Percentiles rank a stretch among this genome's conserved stretches.
These are phyloP conservation scores for Turritopsis dohrnii DNA, from an alignment of 30 jellyfish, hydroid and myxozoan species.

Conservation along the genomic window DNA sequence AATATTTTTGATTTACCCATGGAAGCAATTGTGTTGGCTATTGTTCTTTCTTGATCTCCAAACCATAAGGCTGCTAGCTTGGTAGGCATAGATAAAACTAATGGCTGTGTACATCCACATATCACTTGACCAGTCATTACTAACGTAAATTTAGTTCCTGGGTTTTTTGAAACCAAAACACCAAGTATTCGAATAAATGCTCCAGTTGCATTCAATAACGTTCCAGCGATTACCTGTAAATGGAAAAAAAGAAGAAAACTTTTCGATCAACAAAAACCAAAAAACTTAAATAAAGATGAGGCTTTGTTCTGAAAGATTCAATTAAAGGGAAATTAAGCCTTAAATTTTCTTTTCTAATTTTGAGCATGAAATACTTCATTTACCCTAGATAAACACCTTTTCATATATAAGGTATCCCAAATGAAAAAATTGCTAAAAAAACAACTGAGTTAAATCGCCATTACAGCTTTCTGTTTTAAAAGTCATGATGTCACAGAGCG, in stretches of 20 bases:
- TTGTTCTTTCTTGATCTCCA: constrained; percentile 93
- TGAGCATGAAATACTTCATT: too few species aligned
- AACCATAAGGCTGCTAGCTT: constrained; percentile 95
- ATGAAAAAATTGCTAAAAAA: too few species aligned
- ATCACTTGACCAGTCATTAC: constrained; percentile 77
- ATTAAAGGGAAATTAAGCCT: too few species aligned
- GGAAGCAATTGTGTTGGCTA: constrained; percentile 87
- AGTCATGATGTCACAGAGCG: too few species aligned
- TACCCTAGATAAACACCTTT: too few species aligned
- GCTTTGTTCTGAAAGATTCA: too few species aligned
- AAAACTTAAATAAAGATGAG: not conserved
- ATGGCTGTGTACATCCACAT: constrained; percentile 76
- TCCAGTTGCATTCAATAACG: constrained; percentile 72
- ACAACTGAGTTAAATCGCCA: too few species aligned
- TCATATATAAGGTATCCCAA: too few species aligned
- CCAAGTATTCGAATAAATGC: constrained; percentile 60
- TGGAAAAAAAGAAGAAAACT: not conserved
- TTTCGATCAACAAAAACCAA: not conserved
- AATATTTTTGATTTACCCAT: constrained; percentile 82
- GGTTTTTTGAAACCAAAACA: not conserved
- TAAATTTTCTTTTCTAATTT: too few species aligned
- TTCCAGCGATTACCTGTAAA: constrained; percentile 65
- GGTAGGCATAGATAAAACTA: constrained; percentile 88
- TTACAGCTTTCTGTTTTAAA: too few species aligned
- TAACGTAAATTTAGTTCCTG: constrained; percentile 38